These are phyloP conservation scores for Physella acuta DNA, from an alignment of 1,140 invertebrate genomes.

Conservation along the genomic window DNA sequence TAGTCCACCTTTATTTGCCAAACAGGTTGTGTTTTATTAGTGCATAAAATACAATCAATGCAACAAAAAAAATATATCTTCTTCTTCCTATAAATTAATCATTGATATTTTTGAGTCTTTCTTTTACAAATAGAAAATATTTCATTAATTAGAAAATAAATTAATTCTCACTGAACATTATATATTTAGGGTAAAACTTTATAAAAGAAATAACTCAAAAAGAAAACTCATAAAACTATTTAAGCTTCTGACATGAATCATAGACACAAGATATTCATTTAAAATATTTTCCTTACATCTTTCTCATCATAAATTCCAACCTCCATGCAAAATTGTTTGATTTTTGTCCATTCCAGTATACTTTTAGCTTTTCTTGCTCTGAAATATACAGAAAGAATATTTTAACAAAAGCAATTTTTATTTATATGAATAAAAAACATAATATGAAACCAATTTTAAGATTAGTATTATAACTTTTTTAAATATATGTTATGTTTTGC, in stretches of 20 bases:
- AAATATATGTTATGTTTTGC: background rate
- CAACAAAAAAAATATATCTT: background rate
- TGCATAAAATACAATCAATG: background rate
- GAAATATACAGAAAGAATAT: conserved; percentile 1
- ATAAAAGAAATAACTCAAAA: too few species aligned
- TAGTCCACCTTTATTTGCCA: background rate
- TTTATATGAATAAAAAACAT: too few species aligned
- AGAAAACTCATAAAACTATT: too few species aligned
- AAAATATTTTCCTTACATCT: too few species aligned
- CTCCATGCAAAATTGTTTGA: conserved; percentile 44
- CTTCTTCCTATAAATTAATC: background rate
- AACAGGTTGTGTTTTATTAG: background rate
- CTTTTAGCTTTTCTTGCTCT: conserved; percentile 40
- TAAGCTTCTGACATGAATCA: conserved; percentile 7
- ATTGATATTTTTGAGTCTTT: background rate
- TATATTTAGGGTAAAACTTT: too few species aligned
- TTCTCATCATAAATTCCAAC: conserved; percentile 54
- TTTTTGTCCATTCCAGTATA: conserved; percentile 43
- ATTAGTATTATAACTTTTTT: background rate
- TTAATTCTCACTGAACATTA: background rate
- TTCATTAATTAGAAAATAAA: background rate
- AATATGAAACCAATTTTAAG: background rate
- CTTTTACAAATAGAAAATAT: background rate
- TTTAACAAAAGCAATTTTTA: conserved; percentile 9
- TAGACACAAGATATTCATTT: too few species aligned